Base-by-base conservation (phyloP, 23 tunicate species). In the Halocynthia aurantium region DNA sequence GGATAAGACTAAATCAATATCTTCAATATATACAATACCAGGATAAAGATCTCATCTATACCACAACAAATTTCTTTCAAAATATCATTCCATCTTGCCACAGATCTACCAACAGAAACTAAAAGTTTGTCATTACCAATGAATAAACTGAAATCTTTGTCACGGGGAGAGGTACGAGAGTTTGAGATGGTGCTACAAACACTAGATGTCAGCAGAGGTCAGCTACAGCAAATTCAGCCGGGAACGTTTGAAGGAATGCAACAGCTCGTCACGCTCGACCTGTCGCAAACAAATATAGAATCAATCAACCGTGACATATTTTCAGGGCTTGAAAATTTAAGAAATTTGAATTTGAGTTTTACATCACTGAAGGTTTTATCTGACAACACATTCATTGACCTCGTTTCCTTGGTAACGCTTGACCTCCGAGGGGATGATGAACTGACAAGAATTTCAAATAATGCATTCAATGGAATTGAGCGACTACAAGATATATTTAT, bases 261-360 rank as follows among this genome's bases (percentile, higher is more conserved):
- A 10, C 22, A 65, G 49, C 78, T 74, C 56, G 63, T 74, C 62
- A 52, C 62, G 22, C 78, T 74, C 56, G 78, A 74, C 31, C 56
- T 74, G 0, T 74, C 78, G 56, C 17, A 49, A 18, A 74, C n/a
- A 22, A 53, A 74, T 74, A 62, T 74, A 8, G 19, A 53, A 10
- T 11, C 70, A 15, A 15, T 65, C n/a, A 49, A 65, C 70, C 10
- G 22, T 65, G 22, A 20, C 70, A 10, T 6, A 49, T 65, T 20
- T 68, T 10, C 78, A 52, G 78, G 78, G 20, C 56, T 74, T 10
- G 63, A 53, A 53, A 74, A n/a, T n/a, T 49, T 74, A 54, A 53
- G 17, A 13, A 56, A 54, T 49, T 53, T 74, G 64, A 50, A 74
- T 18, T 64, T 74, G n/a, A 51, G 60, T 13, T 20, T 22, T 13